phyloP scores from a whole-genome alignment of 1,140 invertebrate species.

The Hydropsyche tenuis region DNA sequence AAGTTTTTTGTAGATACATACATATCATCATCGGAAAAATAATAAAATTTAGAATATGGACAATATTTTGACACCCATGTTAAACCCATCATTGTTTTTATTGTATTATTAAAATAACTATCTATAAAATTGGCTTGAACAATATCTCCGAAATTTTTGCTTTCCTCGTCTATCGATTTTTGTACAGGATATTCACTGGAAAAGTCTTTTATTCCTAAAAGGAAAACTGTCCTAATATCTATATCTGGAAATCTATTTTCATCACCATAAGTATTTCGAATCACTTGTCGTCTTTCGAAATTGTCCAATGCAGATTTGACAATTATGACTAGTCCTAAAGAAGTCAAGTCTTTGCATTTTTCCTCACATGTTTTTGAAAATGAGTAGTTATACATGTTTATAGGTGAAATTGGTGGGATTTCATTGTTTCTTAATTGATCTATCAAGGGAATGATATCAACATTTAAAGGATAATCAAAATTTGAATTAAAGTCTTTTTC shows the following conservation, averaged over 20 bases:
- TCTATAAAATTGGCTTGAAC: conserved; percentile 84
- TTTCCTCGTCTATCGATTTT: conserved; percentile 69
- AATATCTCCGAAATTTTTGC: conserved; percentile 75
- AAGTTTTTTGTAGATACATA: conserved; percentile 90
- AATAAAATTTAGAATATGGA: conserved; percentile 77
- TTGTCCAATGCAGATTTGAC: conserved; percentile 83
- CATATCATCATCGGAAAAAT: conserved; percentile 93
- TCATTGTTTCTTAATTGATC: conserved; percentile 62
- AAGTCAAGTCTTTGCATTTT: conserved; percentile 60
- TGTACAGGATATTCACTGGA: conserved; percentile 58
- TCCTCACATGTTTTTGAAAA: conserved; percentile 62
- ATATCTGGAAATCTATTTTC: conserved; percentile 79
- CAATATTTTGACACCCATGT: conserved; percentile 84
- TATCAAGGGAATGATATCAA: conserved; percentile 65
- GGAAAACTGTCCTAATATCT: conserved; percentile 78
- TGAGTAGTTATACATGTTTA: conserved; percentile 67
- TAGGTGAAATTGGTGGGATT: conserved; percentile 61
- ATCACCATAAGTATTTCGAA: conserved; percentile 85
- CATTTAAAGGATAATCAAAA: conserved; percentile 75
- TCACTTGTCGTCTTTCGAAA: conserved; percentile 72
- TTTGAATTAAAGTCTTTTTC: conserved; percentile 70
- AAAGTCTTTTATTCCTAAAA: conserved; percentile 69
- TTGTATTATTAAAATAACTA: conserved; percentile 90
- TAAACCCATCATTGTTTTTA: conserved; percentile 91
- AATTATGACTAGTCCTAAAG: conserved; percentile 70